Conservation (phyloP, 2,888 invertebrate species). For the Bruchidius siliquastri region DNA sequence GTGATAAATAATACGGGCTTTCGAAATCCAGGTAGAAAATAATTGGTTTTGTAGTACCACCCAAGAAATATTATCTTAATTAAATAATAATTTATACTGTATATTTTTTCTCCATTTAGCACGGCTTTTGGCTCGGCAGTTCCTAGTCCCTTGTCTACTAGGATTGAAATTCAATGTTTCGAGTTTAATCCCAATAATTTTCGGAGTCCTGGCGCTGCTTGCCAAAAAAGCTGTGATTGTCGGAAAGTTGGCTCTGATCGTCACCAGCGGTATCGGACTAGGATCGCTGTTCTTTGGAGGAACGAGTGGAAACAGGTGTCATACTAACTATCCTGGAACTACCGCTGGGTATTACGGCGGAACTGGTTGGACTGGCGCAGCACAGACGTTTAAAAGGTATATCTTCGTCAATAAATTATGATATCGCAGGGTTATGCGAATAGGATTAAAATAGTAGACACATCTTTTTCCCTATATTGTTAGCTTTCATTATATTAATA, state of each 20-base stretch:
- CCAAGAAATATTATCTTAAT: too few relatives aligned
- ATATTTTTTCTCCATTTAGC: too few relatives aligned
- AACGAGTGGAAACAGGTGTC: not conserved
- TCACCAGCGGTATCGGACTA: slow-evolving; percentile 65
- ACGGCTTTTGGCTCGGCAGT: slow-evolving; percentile 64
- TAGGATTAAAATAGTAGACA: too few relatives aligned
- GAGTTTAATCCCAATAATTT: slow-evolving; percentile 67
- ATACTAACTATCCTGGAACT: slow-evolving; percentile 14
- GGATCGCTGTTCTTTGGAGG: slow-evolving; percentile 43
- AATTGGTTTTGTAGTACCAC: too few relatives aligned
- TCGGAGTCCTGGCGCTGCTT: slow-evolving; percentile 65
- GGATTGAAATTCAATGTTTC: slow-evolving; percentile 77
- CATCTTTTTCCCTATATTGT: too few relatives aligned
- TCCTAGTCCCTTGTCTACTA: slow-evolving; percentile 71
- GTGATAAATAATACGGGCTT: too few relatives aligned
- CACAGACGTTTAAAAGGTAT: not conserved
- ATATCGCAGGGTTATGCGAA: too few relatives aligned
- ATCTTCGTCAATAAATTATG: too few relatives aligned
- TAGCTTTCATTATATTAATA: too few relatives aligned
- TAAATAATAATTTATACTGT: too few relatives aligned
- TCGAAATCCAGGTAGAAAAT: too few relatives aligned
- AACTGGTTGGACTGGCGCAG: not conserved
- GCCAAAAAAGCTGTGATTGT: slow-evolving; percentile 74
- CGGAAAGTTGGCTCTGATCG: slow-evolving; percentile 68
- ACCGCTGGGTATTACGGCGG: slow-evolving; percentile 8